phyloP scores from a whole-genome alignment of 2,797 vertebrate species.

The Gymnodraco acuticeps region DNA sequence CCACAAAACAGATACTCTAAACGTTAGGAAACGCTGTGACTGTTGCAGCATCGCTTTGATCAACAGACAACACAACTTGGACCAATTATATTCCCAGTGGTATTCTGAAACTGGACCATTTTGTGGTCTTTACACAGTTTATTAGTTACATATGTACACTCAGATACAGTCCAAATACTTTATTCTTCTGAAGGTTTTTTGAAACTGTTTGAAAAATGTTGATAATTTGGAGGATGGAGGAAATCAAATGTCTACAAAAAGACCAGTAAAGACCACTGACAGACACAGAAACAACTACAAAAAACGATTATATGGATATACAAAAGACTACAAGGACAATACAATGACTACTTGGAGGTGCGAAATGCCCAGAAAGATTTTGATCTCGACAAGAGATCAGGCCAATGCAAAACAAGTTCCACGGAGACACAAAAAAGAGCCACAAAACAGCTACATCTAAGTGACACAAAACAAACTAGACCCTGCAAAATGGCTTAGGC shows the following conservation, averaged over 20 bases:
- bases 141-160: not conserved
- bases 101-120: not conserved
- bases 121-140: not conserved
- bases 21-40: rapidly evolving
- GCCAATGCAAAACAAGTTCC: too few relatives aligned
- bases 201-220: not conserved
- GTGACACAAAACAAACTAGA: not conserved
- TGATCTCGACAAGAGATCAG: too few relatives aligned
- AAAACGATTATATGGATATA: too few relatives aligned
- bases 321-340: not conserved
- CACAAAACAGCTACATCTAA: not conserved
- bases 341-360: not conserved
- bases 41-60: not conserved
- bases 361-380: not conserved
- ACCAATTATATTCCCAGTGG: not conserved
- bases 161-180: not conserved
- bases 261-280: not conserved
- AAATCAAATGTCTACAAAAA: not conserved
- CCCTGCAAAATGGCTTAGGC: not conserved
- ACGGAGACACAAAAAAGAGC: too few relatives aligned
- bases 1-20: not conserved
- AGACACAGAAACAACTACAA: not conserved
- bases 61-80: not conserved
- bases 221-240: not conserved
- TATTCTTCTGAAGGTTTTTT: not conserved